Percentiles rank a stretch among this genome's conserved stretches.
These are phyloP conservation scores for Ceuthmochares aereus DNA, from an alignment of 2,113 vertebrate genomes.

Conservation along the genomic window DNA sequence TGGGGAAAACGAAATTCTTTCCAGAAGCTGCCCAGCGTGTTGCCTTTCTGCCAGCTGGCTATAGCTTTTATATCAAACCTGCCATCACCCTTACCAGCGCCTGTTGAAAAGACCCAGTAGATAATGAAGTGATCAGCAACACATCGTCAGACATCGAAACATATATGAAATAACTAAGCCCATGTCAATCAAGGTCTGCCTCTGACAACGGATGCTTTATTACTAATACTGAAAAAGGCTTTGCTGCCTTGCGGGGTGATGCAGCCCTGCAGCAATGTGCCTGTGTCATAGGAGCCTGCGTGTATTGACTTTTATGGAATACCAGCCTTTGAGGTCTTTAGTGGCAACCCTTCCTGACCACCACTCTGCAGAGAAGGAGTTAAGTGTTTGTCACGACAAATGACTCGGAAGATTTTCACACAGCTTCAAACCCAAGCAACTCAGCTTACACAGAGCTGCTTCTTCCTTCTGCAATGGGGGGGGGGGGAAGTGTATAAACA, in stretches of 20 bases:
- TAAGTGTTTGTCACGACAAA: background rate
- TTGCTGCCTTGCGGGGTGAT: rapidly evolving
- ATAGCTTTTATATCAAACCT: background rate
- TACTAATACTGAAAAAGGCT: too few relatives aligned
- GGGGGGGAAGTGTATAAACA: background rate
- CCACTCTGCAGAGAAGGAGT: background rate
- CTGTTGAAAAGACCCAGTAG: background rate
- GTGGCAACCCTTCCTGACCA: background rate
- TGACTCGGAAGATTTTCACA: background rate
- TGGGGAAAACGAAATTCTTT: background rate
- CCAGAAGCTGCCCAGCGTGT: rapidly evolving
- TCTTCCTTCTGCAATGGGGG: background rate
- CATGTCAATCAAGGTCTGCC: background rate
- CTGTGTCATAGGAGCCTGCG: background rate
- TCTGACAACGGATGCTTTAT: background rate
- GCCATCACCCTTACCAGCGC: rapidly evolving
- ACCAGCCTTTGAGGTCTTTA: background rate
- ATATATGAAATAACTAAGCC: background rate
- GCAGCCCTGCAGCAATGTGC: background rate
- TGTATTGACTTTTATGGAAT: background rate
- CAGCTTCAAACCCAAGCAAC: background rate
- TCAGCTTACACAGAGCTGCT: background rate
- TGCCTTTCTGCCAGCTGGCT: background rate
- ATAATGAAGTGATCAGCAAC: background rate
- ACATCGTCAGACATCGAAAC: rapidly evolving